These are phyloP conservation scores for Standfussiana lucernea DNA, from an alignment of 2,888 invertebrate genomes.

Conservation along the genomic window DNA sequence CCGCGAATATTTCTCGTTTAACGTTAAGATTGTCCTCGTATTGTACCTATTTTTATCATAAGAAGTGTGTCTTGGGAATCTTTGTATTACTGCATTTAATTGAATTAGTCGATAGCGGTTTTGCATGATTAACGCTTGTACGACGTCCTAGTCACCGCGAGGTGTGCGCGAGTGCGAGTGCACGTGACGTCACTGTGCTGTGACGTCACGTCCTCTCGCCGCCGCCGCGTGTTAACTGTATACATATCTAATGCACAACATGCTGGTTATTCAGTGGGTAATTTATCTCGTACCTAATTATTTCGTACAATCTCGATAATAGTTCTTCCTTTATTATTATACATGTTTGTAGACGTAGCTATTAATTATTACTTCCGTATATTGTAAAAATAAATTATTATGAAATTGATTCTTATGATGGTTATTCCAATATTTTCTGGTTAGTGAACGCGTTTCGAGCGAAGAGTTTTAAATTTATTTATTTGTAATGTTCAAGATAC, in stretches of 20 bases:
- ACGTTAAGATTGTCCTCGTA: constrained; percentile 64
- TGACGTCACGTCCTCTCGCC: constrained; percentile 38
- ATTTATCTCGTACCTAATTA: constrained; percentile 72
- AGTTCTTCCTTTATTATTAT: constrained; percentile 74
- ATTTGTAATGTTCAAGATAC: constrained; percentile 54
- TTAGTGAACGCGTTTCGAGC: constrained; percentile 80
- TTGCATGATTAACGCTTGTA: constrained; percentile 74
- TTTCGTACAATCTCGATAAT: constrained; percentile 70
- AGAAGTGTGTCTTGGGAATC: constrained; percentile 66
- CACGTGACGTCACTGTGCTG: not conserved
- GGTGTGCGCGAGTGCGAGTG: constrained; percentile 40
- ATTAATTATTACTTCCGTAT: constrained; percentile 68
- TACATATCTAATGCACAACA: constrained; percentile 70
- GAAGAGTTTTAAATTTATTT: constrained; percentile 66
- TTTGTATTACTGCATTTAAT: constrained; percentile 78
- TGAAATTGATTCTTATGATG: constrained; percentile 82
- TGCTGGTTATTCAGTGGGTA: constrained; percentile 67
- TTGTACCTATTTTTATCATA: constrained; percentile 60
- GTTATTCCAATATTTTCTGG: constrained; percentile 84
- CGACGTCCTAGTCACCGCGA: constrained; percentile 77
- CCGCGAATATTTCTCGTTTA: constrained; percentile 57
- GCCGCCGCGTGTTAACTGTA: constrained; percentile 48
- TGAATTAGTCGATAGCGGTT: constrained; percentile 72
- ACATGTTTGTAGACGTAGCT: constrained; percentile 74
- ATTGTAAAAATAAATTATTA: constrained; percentile 69